These are phyloP conservation scores for Rhincodon typus DNA, from an alignment of 2,797 vertebrate genomes.

Conservation along the genomic window DNA sequence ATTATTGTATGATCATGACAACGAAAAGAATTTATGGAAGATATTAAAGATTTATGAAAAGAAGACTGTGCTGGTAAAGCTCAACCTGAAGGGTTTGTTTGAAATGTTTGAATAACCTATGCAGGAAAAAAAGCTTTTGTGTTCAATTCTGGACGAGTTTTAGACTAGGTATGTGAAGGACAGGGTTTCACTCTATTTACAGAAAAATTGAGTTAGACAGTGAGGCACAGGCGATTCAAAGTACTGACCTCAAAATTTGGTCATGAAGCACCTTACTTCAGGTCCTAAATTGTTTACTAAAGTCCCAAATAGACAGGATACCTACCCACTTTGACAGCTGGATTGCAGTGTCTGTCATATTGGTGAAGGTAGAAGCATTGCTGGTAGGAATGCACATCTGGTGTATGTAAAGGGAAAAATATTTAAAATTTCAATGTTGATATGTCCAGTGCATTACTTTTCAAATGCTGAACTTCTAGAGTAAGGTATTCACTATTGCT, in stretches of 20 bases:
- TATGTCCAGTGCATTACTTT: background rate
- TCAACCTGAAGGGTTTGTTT: background rate
- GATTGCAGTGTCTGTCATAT: no score
- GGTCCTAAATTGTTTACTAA: background rate
- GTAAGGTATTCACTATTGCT: background rate
- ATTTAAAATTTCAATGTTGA: background rate
- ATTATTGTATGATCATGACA: background rate
- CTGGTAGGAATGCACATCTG: background rate
- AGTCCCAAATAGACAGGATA: background rate
- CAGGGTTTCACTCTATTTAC: background rate
- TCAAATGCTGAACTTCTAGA: background rate
- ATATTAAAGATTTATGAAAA: background rate
- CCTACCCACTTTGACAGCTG: background rate
- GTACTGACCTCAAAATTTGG: background rate
- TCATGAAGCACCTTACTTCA: background rate
- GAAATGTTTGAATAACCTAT: slow-evolving; percentile 4
- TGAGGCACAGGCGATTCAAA: background rate
- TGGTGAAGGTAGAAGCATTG: background rate
- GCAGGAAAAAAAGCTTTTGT: background rate
- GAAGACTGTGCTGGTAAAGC: background rate
- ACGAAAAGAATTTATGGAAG: no score
- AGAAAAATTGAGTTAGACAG: background rate
- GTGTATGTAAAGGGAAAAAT: background rate
- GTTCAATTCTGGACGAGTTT: background rate
- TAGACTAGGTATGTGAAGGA: background rate